phyloP scores from a whole-genome alignment of 2,113 vertebrate genomes.

The Philantomba maxwellii region DNA sequence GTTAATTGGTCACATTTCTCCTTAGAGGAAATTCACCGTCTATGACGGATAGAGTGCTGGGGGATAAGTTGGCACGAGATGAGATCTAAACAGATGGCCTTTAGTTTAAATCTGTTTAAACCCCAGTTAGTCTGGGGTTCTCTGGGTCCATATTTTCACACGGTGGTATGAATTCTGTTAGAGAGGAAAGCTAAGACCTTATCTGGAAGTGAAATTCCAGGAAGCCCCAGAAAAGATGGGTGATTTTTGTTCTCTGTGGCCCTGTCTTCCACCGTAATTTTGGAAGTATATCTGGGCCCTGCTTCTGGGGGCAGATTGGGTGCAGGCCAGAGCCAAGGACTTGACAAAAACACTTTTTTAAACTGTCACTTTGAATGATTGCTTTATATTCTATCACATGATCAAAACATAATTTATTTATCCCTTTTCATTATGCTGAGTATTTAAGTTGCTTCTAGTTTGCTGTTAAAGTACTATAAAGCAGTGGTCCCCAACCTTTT shows the following conservation, averaged over 20 bases:
- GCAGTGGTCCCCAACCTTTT: background rate
- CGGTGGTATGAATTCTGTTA: background rate
- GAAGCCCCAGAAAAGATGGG: background rate
- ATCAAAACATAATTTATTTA: background rate
- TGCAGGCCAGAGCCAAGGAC: background rate
- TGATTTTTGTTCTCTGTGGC: background rate
- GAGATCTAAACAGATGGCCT: background rate
- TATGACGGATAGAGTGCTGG: background rate
- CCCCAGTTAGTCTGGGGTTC: background rate
- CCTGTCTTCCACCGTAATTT: background rate
- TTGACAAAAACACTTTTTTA: background rate
- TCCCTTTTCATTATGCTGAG: background rate
- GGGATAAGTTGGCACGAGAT: background rate
- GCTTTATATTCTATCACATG: background rate
- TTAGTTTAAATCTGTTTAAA: background rate
- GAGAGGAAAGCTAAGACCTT: background rate
- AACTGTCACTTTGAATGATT: background rate
- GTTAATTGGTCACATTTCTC: background rate
- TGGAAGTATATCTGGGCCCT: background rate
- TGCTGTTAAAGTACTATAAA: background rate
- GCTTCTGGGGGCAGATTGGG: background rate
- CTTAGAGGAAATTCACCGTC: background rate
- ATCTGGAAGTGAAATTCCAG: background rate
- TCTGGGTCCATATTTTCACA: background rate
- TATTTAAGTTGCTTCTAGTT: background rate